Conservation (phyloP, 2,113 vertebrate genomes). For the Crotophaga sulcirostris region DNA sequence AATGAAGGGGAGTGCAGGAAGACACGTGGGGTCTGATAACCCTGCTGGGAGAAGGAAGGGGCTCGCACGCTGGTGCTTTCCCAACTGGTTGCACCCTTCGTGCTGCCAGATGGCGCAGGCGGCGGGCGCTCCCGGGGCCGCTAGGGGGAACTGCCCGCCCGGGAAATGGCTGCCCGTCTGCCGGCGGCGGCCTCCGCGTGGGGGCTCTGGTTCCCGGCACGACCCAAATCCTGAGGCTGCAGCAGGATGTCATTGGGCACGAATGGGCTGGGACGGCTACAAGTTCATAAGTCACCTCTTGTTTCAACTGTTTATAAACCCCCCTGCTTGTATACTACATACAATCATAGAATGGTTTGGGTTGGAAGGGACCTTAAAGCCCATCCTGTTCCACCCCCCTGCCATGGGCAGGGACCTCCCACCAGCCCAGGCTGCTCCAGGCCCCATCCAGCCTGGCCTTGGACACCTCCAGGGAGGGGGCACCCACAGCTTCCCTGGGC, state of each 20-base stretch:
- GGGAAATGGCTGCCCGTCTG: not conserved
- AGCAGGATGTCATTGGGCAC: not conserved
- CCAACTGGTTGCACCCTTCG: rapidly evolving
- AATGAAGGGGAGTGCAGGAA: rapidly evolving
- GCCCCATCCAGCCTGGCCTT: no score
- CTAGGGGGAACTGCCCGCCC: conserved; percentile 43
- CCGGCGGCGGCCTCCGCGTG: no score
- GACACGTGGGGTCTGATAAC: rapidly evolving
- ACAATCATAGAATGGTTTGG: no score
- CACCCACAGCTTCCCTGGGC: no score
- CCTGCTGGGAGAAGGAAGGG: rapidly evolving
- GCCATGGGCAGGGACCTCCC: no score
- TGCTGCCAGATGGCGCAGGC: no score
- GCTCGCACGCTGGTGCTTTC: rapidly evolving
- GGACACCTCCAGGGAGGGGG: no score
- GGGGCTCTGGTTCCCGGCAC: rapidly evolving
- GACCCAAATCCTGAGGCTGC: rapidly evolving
- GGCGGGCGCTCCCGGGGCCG: not conserved
- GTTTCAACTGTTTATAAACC: rapidly evolving
- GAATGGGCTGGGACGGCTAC: not conserved
- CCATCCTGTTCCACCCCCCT: no score
- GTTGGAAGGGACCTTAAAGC: no score
- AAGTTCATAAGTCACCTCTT: rapidly evolving
- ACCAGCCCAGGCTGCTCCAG: no score
- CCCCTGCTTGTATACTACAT: no score